phyloP scores from a whole-genome alignment of 1,140 invertebrate genomes.

The Patella vulgata region DNA sequence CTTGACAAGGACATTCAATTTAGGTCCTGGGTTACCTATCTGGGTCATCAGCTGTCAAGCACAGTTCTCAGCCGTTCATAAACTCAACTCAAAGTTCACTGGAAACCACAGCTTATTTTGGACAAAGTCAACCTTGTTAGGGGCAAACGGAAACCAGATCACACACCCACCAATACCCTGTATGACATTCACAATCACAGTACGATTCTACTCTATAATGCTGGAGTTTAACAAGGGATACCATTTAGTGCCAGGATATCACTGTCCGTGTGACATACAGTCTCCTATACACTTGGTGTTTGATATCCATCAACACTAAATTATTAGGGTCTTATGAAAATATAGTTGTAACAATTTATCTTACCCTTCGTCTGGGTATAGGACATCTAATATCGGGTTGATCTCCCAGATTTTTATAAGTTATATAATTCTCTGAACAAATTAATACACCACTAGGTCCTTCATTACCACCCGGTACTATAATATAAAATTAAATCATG shows the following conservation, averaged over 20 bases:
- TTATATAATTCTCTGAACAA: constrained; percentile 99
- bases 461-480: constrained; percentile 88
- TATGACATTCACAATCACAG: too few species aligned
- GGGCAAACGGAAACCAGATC: constrained; percentile 3
- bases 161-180: not conserved
- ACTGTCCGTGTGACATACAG: not conserved
- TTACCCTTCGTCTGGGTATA: constrained; percentile 89
- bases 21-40: too few species aligned
- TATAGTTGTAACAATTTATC: too few species aligned
- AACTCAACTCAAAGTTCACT: too few species aligned
- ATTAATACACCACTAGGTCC: constrained; percentile 98
- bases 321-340: too few species aligned
- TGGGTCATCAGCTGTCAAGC: too few species aligned
- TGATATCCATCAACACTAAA: not conserved
- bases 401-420: constrained; percentile 99
- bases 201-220: too few species aligned
- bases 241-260: not conserved
- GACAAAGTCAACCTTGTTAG: too few species aligned
- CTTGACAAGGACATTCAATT: too few species aligned
- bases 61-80: too few species aligned
- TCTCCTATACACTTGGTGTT: not conserved
- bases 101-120: too few species aligned
- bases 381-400: constrained; percentile 99
- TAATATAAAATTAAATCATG: constrained; percentile 23
- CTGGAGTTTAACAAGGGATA: too few species aligned